Conservation (phyloP, 2,888 invertebrate genomes). For the Pseudanteris insignis region DNA sequence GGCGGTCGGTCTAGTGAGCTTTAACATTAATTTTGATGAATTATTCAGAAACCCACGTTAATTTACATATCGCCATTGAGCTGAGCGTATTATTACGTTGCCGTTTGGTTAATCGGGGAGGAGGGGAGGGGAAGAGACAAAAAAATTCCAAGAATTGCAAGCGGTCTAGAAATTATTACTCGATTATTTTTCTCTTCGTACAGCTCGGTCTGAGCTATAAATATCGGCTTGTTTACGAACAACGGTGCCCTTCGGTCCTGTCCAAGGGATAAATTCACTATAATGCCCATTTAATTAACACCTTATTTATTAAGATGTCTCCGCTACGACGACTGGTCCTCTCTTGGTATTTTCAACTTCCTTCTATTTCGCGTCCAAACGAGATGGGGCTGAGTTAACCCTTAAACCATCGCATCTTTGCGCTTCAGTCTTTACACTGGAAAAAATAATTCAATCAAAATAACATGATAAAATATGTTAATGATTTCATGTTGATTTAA, state of each 20-base stretch:
- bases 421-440: too few relatives aligned
- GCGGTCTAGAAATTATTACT: conserved; percentile 22
- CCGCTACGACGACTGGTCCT: conserved; percentile 39
- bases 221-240: conserved; percentile 63
- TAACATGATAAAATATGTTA: too few relatives aligned
- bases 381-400: conserved; percentile 36
- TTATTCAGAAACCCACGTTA: neutral
- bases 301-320: conserved; percentile 66
- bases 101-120: too few relatives aligned
- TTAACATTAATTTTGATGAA: conserved; percentile 29
- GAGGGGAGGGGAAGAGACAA: too few relatives aligned
- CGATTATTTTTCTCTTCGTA: neutral
- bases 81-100: too few relatives aligned
- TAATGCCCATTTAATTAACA: conserved; percentile 65
- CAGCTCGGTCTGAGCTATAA: conserved; percentile 56
- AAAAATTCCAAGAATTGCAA: neutral
- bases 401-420: too few relatives aligned
- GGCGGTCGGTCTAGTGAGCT: conserved; percentile 14
- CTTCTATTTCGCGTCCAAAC: conserved; percentile 27
- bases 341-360: conserved; percentile 38
- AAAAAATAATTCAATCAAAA: too few relatives aligned
- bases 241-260: conserved; percentile 45
- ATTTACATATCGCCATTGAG: too few relatives aligned
- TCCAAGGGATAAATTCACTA: conserved; percentile 61
- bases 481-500: too few relatives aligned